These are phyloP conservation scores for Campoletis sonorensis DNA, from an alignment of 1,140 invertebrate genomes.

Conservation along the genomic window DNA sequence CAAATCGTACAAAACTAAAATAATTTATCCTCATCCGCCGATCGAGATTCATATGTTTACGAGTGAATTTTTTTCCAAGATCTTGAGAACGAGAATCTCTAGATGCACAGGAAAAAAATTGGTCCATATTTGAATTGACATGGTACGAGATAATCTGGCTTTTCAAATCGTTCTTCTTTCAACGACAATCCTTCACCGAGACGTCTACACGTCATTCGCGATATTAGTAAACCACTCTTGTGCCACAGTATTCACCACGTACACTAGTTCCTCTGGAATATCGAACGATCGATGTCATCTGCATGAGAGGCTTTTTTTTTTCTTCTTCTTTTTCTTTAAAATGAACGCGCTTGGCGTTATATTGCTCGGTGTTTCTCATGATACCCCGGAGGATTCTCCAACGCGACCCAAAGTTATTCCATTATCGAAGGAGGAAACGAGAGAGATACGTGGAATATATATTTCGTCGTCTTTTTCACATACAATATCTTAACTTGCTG, in stretches of 20 bases:
- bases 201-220: not conserved
- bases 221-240: not conserved
- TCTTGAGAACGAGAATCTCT: no score
- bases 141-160: not conserved
- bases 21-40: no score
- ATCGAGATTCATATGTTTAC: no score
- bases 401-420: constrained; percentile 6
- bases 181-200: constrained; percentile 1
- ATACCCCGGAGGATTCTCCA: not conserved
- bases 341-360: not conserved
- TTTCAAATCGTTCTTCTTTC: not conserved
- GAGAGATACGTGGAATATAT: not conserved
- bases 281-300: constrained; percentile 1
- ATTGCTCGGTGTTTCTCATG: not conserved
- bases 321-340: not conserved
- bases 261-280: not conserved
- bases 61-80: no score
- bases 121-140: not conserved
- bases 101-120: not conserved
- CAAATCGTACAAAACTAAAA: no score
- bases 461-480: not conserved
- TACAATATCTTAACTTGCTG: not conserved
- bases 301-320: not conserved
- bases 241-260: not conserved
- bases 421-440: not conserved